Evolutionary conservation across 2,113 vertebrate species (phyloP), one percentile per base, ranked within the genome.

Genomic region (Oncorhynchus mykiss): DNA sequence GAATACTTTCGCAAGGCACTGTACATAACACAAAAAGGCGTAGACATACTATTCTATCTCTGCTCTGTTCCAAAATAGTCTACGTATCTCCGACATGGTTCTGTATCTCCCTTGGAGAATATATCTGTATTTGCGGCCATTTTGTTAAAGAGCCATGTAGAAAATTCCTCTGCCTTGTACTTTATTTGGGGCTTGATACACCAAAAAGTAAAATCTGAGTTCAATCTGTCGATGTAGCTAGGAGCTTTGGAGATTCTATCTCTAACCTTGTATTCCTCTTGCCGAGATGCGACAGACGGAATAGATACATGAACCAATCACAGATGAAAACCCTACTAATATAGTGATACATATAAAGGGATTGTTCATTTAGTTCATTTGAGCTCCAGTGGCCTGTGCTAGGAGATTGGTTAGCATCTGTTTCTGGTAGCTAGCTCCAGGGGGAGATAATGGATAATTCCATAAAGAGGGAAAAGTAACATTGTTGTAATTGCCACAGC

Each of bases 401-500:
- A 45, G 39, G 39, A 45, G 39, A 45, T 45, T 11, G 39, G 39
- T 45, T 85, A 85, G 90, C 87, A 88, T 91, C 90, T 91, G 87
- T 83, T 89, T 81, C 78, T 81, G 81, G 80, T 84, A 77, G 70
- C 77, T 78, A 75, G 48, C 82, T 84, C 80, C 78, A 74, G 87
- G 82, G 83, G 87, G 81, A 83, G 86, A 83, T 9, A 72, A 81
- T 71, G 86, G 77, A 76, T 87, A 83, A 89, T 90, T 85, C 86
- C 88, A 89, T 88, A 80, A 84, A 87, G 79, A 77, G 76, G 87
- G 51, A 18, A 54, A 87, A 85, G 86, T 75, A 54, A 76, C 81
- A 11, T 45, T 87, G 88, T 82, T 84, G 87, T 88, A 91, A 91
- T 90, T 86, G 85, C 84, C 65, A 78, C 75, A 16, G 78, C 80